Evolutionary conservation across 2,797 vertebrate genomes (phyloP), one percentile per base, ranked within the genome.

Genomic region (Hyperoplus immaculatus): DNA sequence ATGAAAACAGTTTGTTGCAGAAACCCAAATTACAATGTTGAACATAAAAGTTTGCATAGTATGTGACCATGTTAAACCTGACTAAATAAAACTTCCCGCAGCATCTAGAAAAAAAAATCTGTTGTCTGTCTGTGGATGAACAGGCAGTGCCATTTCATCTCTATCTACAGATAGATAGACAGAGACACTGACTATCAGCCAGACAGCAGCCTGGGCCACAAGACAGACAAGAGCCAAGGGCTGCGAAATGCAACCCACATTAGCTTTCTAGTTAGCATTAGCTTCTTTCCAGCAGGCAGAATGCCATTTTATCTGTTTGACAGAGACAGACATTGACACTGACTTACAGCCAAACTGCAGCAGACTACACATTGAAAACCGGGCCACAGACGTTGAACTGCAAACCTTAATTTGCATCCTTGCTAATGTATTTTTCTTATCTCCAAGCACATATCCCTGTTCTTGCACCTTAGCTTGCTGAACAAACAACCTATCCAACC

Each of bases 381-480:
- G 6, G 62, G 36, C 29, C 18, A 8, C 29, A 63, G 38, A 55
- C 16, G 45, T 14, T 59, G 13, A 67, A 38, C 18, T 51, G 43
- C 10, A 65, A 29, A n/a, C 49, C 16, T 15, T 36, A 16, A 50
- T 42, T 41, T 55, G 18, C 57, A 45, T 10, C 8, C 8, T 42
- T 5, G 36, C 60, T 54, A 56, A 67, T 62, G 58, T 46, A 6
- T 71, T 4, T 2, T 36, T 42, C 7, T 43, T 75, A 62, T 43
- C 16, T 43, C 53, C 36, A 63, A 42, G 14, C 29, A 13, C 39
- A 39, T 5, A 42, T 49, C 18, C 45, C 16, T 53, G 56, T 2
- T 38, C 43, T 50, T 57, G 59, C 42, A 18, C 42, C 16, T 53
- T 60, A 5, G 36, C 55, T 50, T 62, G 47, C 47, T 69, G 49